Base-by-base conservation (phyloP, 2,797 vertebrate genomes). In the Argyrosomus regius region DNA sequence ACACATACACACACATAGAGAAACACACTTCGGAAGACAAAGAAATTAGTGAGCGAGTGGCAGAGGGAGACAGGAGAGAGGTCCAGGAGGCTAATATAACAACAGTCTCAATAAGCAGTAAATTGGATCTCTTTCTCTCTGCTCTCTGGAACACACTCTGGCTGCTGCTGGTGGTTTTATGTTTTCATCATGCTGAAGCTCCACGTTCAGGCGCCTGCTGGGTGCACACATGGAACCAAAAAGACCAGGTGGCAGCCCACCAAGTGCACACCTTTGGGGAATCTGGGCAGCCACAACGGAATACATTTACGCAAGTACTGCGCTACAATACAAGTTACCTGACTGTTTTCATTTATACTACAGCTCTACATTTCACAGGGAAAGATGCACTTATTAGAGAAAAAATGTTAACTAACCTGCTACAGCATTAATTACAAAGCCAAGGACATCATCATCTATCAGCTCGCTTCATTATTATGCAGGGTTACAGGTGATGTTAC, bases 101-200 rank as follows among this genome's bases (percentile, higher is more conserved):
- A 88, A 82, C 74, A 64, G 78, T 68, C 85, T 84, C 83, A 91
- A 83, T 82, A 87, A 89, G 91, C 82, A 76, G 66, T 72, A 85
- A 90, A 92, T 88, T 82, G 87, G 86, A 90, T 91, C 78, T 72
- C 26, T 87, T 61, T 85, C 72, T 77, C 62, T 64, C 61, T 54
- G 58, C 78, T 83, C 56, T 26, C 54, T 60, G 72, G 71, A 85
- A 89, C 78, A 84, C 84, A 76, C 74, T 78, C 50, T 20, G 75
- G 54, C 80, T 69, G 71, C 50, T 60, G 59, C 50, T 62, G 59
- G 77, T 22, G 82, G 76, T 89, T 86, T 84, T 58, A 78, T 88
- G 78, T 87, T 86, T 82, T 75, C 62, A 62, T 86, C 84, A 64
- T 48, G 39, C 76, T 28, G 70, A 67, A 85, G 81, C 71, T 75